Conservation (phyloP, 2,797 vertebrate genomes). For the Toxotes lorentzi region DNA sequence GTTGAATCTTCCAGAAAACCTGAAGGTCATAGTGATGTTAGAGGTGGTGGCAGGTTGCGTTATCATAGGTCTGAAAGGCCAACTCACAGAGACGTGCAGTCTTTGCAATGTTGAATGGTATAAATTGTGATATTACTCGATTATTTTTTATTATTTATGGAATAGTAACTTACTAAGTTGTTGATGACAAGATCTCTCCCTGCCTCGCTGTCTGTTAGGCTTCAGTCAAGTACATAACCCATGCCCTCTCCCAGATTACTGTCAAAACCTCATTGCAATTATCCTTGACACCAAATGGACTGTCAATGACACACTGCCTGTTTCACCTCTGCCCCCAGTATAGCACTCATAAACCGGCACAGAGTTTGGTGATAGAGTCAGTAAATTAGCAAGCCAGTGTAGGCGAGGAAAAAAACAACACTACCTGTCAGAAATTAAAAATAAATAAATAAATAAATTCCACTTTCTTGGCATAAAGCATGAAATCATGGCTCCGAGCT, state of each 20-base stretch:
- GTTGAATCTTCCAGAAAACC: not conserved
- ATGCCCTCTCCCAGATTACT: constrained; percentile 33
- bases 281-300: constrained; percentile 40
- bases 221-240: constrained; percentile 30
- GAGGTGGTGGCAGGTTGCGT: not conserved
- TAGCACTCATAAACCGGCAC: constrained; percentile 3
- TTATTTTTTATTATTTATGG: not conserved
- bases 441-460: too few species aligned
- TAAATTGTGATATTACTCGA: not conserved
- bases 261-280: constrained; percentile 44
- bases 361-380: constrained; percentile 30
- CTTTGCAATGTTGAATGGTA: not conserved
- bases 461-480: constrained; percentile 20
- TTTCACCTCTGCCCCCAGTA: constrained; percentile 25
- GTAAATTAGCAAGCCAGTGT: constrained; percentile 39
- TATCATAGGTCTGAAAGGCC: constrained; percentile 3
- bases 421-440: not conserved
- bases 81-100: not conserved
- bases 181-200: not conserved
- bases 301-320: constrained; percentile 22
- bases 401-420: constrained; percentile 2
- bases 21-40: not conserved
- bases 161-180: not conserved
- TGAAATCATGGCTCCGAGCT: constrained; percentile 33
- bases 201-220: constrained; percentile 22